Evolutionary conservation across 2,797 vertebrate genomes (phyloP).

Genomic region (Florisuga fusca): DNA sequence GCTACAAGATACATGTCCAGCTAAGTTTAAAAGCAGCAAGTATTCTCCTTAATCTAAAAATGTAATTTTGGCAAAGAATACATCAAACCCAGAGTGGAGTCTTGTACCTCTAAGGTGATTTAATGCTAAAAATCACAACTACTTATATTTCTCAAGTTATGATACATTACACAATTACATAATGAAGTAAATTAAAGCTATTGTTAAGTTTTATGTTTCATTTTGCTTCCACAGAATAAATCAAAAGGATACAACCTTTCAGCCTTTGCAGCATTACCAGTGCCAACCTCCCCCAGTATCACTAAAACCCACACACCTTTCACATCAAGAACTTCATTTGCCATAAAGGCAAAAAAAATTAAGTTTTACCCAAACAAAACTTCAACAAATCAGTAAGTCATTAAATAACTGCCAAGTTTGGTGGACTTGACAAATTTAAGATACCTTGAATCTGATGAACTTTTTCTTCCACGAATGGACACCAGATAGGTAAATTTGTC

Average conservation of each 20-base stretch:
- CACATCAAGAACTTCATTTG: neutral
- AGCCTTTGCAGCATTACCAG: neutral
- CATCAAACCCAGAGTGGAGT: neutral
- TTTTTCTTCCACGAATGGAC: conserved; percentile 98
- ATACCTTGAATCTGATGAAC: conserved; percentile 96
- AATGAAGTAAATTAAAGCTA: neutral
- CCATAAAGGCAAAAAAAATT: neutral
- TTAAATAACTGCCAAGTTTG: neutral
- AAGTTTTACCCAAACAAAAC: neutral
- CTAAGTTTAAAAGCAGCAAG: neutral
- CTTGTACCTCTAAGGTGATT: neutral
- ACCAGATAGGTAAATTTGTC: conserved; percentile 95
- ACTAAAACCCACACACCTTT: neutral
- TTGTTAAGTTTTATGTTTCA: neutral
- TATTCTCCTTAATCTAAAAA: neutral
- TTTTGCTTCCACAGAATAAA: neutral
- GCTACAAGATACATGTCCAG: neutral
- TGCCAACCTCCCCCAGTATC: neutral
- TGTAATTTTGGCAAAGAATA: neutral
- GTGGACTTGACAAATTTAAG: neutral
- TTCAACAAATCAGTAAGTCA: neutral
- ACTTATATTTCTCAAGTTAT: neutral
- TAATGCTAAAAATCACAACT: neutral
- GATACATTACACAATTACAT: neutral
- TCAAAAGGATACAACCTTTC: neutral